Conservation (phyloP, 2,797 vertebrate species). For the Mastacembelus armatus region DNA sequence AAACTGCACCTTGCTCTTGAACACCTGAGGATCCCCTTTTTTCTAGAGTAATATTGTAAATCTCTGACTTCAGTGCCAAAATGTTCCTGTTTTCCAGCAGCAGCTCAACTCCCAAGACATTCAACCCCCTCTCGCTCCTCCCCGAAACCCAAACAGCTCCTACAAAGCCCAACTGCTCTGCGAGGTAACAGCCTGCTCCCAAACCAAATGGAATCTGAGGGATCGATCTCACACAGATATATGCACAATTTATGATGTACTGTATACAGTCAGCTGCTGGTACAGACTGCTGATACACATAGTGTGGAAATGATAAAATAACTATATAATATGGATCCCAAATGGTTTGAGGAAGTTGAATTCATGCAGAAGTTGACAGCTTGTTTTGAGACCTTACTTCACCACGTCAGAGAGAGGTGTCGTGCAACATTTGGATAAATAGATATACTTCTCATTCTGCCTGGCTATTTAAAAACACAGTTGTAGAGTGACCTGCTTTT, state of each 20-base stretch:
- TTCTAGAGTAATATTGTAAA: slow-evolving; percentile 25
- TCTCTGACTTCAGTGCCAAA: slow-evolving; percentile 75
- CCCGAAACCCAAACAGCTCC: slow-evolving; percentile 98
- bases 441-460: too few species aligned
- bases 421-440: too few species aligned
- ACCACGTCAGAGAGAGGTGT: too few species aligned
- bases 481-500: too few species aligned
- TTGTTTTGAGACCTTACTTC: too few species aligned
- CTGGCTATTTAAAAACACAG: too few species aligned
- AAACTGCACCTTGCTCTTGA: slow-evolving; percentile 37
- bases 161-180: slow-evolving; percentile 93
- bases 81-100: slow-evolving; percentile 83
- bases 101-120: slow-evolving; percentile 83
- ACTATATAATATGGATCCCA: background rate
- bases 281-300: background rate
- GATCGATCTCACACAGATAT: slow-evolving; percentile 19
- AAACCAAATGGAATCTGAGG: slow-evolving; percentile 41
- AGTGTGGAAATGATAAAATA: background rate
- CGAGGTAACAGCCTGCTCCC: slow-evolving; percentile 89
- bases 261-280: slow-evolving; percentile 7
- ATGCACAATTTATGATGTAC: slow-evolving; percentile 6
- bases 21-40: slow-evolving; percentile 1
- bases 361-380: background rate
- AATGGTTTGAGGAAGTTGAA: slow-evolving; percentile 18
- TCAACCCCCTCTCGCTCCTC: slow-evolving; percentile 91